These are phyloP conservation scores for Caenorhabditis sp. DNA, from an alignment of 2,888 invertebrate genomes.

Conservation along the genomic window DNA sequence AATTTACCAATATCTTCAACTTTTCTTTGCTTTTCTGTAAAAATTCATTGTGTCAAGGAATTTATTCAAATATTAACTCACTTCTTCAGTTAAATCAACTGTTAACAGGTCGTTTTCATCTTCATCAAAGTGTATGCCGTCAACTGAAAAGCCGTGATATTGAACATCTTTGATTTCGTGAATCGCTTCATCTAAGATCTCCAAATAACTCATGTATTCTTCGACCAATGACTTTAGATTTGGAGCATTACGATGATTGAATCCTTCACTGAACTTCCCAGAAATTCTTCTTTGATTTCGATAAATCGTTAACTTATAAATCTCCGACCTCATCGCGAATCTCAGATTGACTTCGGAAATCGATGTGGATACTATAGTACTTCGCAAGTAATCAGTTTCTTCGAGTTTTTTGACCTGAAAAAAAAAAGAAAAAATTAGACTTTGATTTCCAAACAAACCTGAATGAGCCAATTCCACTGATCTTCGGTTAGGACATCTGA, in stretches of 20 bases:
- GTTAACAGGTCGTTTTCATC: slow-evolving; percentile 14
- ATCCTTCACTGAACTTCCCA: slow-evolving; percentile 17
- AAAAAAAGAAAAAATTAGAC: background rate
- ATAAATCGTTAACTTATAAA: background rate
- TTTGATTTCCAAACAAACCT: slow-evolving; percentile 1
- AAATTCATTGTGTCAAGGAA: background rate
- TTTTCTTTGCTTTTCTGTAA: slow-evolving; percentile 16
- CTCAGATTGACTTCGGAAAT: background rate
- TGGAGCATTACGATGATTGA: background rate
- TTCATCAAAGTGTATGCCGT: slow-evolving; percentile 15
- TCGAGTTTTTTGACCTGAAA: background rate
- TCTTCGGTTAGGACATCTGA: background rate
- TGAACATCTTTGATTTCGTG: slow-evolving; percentile 22
- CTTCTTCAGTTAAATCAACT: slow-evolving; percentile 5
- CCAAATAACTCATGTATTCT: slow-evolving; percentile 13
- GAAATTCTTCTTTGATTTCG: background rate
- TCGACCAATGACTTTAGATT: slow-evolving; percentile 10
- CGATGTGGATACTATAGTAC: background rate
- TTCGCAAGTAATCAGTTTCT: background rate
- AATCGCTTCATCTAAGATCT: slow-evolving; percentile 24
- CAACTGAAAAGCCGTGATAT: slow-evolving; percentile 15
- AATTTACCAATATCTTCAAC: slow-evolving; percentile 13
- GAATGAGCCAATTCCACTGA: slow-evolving; percentile 13
- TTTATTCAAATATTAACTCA: background rate
- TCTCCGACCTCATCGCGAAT: background rate